These are phyloP conservation scores for Diloba caeruleocephala DNA, from an alignment of 2,888 invertebrate species.

Conservation along the genomic window DNA sequence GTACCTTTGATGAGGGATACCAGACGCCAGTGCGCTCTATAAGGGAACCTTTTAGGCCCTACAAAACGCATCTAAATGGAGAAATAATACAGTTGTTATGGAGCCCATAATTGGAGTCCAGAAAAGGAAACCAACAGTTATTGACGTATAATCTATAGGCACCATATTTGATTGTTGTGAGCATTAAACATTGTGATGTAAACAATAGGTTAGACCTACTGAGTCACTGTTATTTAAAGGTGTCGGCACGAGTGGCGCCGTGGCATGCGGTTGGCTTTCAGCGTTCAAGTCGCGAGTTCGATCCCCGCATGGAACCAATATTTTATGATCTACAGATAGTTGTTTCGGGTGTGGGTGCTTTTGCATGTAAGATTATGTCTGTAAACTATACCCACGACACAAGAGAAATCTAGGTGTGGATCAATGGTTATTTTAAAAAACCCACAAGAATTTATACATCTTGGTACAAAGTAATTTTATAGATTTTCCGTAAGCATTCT, in stretches of 20 bases:
- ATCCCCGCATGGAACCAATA: no score
- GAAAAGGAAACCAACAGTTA: conserved; percentile 33
- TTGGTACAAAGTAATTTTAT: conserved; percentile 8
- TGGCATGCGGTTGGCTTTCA: no score
- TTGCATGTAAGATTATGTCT: no score
- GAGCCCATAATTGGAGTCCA: conserved; percentile 38
- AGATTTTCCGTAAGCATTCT: conserved; percentile 31
- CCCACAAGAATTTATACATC: conserved; percentile 12
- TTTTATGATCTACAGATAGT: no score
- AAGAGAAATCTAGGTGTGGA: no score
- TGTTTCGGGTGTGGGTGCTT: no score
- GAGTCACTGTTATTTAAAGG: conserved; percentile 25
- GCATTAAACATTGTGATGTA: conserved; percentile 27
- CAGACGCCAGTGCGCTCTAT: conserved; percentile 32
- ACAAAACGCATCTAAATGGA: conserved; percentile 37
- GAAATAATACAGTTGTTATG: conserved; percentile 40
- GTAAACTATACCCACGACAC: no score
- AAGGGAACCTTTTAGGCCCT: conserved; percentile 30
- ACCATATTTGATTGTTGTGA: conserved; percentile 28
- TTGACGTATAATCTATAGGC: conserved; percentile 35
- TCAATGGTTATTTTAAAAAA: no score
- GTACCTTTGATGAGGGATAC: conserved; percentile 48
- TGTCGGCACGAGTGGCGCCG: no score
- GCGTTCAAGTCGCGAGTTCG: no score
- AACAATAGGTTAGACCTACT: conserved; percentile 4